Evolutionary conservation across 2,113 vertebrate species (phyloP).

Genomic region (Lophotis ruficrista): DNA sequence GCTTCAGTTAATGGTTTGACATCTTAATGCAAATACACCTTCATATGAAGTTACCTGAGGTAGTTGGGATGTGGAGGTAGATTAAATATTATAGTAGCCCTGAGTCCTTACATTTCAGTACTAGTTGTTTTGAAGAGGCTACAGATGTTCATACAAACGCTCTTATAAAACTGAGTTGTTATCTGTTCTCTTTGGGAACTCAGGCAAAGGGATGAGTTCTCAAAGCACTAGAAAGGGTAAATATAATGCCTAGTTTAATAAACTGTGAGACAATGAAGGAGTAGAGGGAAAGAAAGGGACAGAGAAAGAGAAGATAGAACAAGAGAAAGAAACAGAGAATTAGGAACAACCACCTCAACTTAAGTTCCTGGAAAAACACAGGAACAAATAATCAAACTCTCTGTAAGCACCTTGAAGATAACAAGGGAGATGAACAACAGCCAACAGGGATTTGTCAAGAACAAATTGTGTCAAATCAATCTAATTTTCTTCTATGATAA

Average conservation of each 20-base stretch:
- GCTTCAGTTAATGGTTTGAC: not conserved
- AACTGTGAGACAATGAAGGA: not conserved
- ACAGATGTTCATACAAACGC: not conserved
- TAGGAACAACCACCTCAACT: not conserved
- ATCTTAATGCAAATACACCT: not conserved
- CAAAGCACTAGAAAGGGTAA: not conserved
- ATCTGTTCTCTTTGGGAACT: not conserved
- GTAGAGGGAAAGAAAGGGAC: not conserved
- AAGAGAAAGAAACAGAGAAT: not conserved
- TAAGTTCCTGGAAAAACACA: slow-evolving; percentile 4
- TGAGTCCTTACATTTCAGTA: not conserved
- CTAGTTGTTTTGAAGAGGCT: not conserved
- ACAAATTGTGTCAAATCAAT: not conserved
- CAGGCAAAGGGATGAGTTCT: not conserved
- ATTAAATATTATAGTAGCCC: not conserved
- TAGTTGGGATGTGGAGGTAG: not conserved
- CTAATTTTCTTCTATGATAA: slow-evolving; percentile 15
- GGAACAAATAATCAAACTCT: not conserved
- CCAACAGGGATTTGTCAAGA: slow-evolving; percentile 11
- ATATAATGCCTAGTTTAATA: not conserved
- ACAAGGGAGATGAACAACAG: not conserved
- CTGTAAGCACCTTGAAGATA: slow-evolving; percentile 9
- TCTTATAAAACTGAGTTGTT: not conserved
- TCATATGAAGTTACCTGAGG: not conserved
- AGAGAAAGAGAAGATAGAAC: not conserved